phyloP scores from a whole-genome alignment of 2,888 invertebrate species.

The Papilio protenor region DNA sequence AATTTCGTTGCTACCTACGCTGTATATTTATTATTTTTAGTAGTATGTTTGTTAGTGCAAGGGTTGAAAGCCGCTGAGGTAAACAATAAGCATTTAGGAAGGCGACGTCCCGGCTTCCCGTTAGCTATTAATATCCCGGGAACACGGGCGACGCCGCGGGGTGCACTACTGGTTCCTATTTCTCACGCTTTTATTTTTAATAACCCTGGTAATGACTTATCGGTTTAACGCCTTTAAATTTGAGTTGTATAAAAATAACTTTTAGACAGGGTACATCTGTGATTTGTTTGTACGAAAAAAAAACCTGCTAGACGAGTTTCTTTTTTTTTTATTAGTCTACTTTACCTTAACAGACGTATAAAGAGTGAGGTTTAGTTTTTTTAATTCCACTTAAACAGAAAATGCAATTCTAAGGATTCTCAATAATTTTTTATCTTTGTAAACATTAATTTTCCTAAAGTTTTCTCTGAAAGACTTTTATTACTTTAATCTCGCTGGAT shows the following conservation, averaged over 20 bases:
- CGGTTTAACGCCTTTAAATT: neutral
- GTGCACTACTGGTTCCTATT: constrained; percentile 34
- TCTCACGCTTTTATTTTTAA: constrained; percentile 41
- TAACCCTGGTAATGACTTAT: constrained; percentile 5
- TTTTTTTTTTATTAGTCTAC: no score
- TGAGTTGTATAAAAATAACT: neutral
- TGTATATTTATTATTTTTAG: neutral
- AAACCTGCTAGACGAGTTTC: no score
- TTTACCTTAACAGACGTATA: no score
- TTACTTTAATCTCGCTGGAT: neutral
- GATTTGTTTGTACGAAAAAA: neutral
- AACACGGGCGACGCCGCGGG: constrained; percentile 47
- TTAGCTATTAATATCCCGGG: constrained; percentile 65
- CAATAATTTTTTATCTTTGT: neutral
- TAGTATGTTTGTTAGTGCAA: constrained; percentile 44
- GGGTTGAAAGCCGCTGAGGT: constrained; percentile 68
- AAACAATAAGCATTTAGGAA: constrained; percentile 67
- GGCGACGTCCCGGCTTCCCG: constrained; percentile 64
- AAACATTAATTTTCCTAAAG: neutral
- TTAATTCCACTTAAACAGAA: no score
- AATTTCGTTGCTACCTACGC: neutral
- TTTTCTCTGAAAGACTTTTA: neutral
- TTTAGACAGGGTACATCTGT: neutral
- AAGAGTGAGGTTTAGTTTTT: no score
- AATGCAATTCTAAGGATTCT: no score